Evolutionary conservation across 2,888 invertebrate genomes (phyloP).

Genomic region (Drosophila colorata): DNA sequence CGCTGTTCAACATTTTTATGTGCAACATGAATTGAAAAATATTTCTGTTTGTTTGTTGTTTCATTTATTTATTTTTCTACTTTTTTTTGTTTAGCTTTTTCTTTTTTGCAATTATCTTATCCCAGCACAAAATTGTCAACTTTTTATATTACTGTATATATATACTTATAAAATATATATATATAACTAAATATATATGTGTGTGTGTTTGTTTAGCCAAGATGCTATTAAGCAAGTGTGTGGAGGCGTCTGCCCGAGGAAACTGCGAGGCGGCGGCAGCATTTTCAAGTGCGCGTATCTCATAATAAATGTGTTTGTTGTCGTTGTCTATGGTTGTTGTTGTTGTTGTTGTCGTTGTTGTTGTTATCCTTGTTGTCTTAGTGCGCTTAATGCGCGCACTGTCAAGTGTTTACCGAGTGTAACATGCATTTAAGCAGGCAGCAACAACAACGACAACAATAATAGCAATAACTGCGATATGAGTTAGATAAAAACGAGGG

Average conservation of each 20-base stretch:
- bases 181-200: conserved; percentile 1
- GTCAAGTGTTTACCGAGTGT: conserved; percentile 56
- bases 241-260: neutral
- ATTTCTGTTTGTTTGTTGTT: conserved; percentile 15
- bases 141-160: conserved; percentile 40
- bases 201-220: conserved; percentile 44
- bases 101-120: conserved; percentile 71
- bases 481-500: conserved; percentile 18
- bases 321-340: conserved; percentile 10
- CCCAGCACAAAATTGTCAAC: conserved; percentile 73
- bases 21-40: conserved; percentile 20
- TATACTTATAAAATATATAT: conserved; percentile 25
- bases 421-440: conserved; percentile 38
- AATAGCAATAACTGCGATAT: conserved; percentile 7
- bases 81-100: conserved; percentile 17
- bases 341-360: conserved; percentile 8
- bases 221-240: conserved; percentile 54
- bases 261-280: conserved; percentile 16
- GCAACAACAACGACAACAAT: conserved; percentile 12
- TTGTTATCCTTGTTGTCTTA: conserved; percentile 21
- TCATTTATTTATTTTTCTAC: conserved; percentile 24
- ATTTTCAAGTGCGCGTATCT: conserved; percentile 56
- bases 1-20: neutral
- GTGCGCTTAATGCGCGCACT: conserved; percentile 53
- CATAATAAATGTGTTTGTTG: conserved; percentile 64